Evolutionary conservation across 2,797 vertebrate species (phyloP).

Genomic region (Bovichtus diacanthus): DNA sequence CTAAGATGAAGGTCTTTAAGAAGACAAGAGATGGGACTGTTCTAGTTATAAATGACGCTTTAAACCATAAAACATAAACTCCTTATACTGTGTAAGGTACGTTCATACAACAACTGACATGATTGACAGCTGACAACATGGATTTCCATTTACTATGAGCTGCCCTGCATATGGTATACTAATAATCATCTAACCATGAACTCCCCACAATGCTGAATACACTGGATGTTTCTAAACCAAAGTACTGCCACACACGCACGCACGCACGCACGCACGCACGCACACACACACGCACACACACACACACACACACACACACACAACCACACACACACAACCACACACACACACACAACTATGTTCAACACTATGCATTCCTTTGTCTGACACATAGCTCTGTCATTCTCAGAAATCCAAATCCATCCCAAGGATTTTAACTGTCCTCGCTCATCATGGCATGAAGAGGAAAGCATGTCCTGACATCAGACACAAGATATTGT

Average conservation of each 20-base stretch:
- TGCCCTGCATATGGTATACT: background rate
- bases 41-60: background rate
- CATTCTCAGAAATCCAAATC: slow-evolving; percentile 59
- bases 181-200: background rate
- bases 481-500: slow-evolving; percentile 38
- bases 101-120: background rate
- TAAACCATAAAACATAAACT: background rate
- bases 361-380: slow-evolving; percentile 53
- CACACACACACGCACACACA: slow-evolving; percentile 8
- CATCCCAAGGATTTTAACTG: slow-evolving; percentile 56
- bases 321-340: slow-evolving; percentile 26
- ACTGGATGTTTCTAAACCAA: background rate
- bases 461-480: slow-evolving; percentile 44
- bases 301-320: slow-evolving; percentile 14
- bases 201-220: background rate
- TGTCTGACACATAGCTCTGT: slow-evolving; percentile 48
- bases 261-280: slow-evolving; percentile 1
- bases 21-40: background rate
- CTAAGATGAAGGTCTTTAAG: too few species aligned
- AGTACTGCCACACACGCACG: slow-evolving; percentile 2
- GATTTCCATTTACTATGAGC: slow-evolving; percentile 5
- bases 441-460: slow-evolving; percentile 45
- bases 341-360: background rate
- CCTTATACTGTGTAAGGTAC: background rate
- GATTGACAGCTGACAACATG: background rate